These are phyloP conservation scores for Sandelia bainsii DNA, from an alignment of 2,797 vertebrate species.

Conservation along the genomic window DNA sequence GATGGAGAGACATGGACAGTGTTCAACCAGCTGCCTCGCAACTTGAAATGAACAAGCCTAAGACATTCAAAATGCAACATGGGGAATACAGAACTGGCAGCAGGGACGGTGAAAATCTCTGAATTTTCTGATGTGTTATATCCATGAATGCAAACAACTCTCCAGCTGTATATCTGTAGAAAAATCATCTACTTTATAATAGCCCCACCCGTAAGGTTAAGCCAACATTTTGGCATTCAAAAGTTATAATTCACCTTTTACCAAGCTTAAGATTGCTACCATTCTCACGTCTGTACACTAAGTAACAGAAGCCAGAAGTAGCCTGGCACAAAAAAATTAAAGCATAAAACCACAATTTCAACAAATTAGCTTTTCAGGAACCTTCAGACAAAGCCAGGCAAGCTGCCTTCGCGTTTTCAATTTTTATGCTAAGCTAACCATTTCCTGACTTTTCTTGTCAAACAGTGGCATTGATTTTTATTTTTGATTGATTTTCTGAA, in stretches of 20 bases:
- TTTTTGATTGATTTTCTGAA: not conserved
- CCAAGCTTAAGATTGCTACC: not conserved
- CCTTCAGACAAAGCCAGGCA: not conserved
- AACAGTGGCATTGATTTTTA: no score
- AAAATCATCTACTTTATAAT: slow-evolving; percentile 4
- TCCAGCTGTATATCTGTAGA: not conserved
- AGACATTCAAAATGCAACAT: slow-evolving; percentile 59
- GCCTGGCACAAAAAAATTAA: not conserved
- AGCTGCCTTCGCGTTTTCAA: not conserved
- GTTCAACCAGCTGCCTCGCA: slow-evolving; percentile 70
- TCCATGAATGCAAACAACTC: slow-evolving; percentile 40
- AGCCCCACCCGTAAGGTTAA: not conserved
- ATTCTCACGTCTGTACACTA: not conserved
- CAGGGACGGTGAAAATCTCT: slow-evolving; percentile 21
- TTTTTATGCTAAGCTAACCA: slow-evolving; percentile 9
- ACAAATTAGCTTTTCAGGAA: no score
- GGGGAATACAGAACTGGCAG: slow-evolving; percentile 50
- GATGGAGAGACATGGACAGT: slow-evolving; percentile 76
- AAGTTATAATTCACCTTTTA: not conserved
- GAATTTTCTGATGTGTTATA: slow-evolving; percentile 23
- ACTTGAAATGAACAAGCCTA: slow-evolving; percentile 68
- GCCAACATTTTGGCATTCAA: not conserved
- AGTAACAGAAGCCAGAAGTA: not conserved
- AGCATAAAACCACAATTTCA: no score
- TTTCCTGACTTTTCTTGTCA: no score